Conservation (phyloP, 1,140 invertebrate genomes). For the Drosophila tsacasi region DNA sequence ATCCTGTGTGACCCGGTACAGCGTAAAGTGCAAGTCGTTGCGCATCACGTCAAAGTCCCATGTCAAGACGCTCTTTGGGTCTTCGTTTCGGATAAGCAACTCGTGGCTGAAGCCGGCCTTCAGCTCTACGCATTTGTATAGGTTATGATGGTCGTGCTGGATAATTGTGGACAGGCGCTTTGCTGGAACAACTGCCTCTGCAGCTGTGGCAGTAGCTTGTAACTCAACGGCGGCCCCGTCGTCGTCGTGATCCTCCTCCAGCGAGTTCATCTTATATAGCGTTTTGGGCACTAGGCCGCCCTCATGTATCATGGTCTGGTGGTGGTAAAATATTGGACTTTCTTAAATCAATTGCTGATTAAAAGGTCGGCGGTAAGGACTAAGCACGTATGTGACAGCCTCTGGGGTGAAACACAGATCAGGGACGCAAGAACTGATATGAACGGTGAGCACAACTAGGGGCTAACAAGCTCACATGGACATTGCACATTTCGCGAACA, state of each 20-base stretch:
- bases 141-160: conserved; percentile 86
- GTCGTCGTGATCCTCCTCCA: conserved; percentile 87
- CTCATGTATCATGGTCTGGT: conserved; percentile 92
- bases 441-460: conserved; percentile 23
- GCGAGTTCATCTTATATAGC: conserved; percentile 92
- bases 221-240: conserved; percentile 28
- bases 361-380: not conserved
- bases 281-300: conserved; percentile 96
- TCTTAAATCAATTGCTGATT: not conserved
- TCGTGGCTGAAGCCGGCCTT: conserved; percentile 91
- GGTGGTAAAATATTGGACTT: not conserved
- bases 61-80: conserved; percentile 95
- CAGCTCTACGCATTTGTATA: conserved; percentile 87
- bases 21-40: conserved; percentile 94
- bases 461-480: conserved; percentile 31
- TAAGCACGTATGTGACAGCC: conserved; percentile 16
- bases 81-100: conserved; percentile 92
- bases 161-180: conserved; percentile 56
- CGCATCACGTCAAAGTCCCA: conserved; percentile 99
- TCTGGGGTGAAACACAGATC: conserved; percentile 20
- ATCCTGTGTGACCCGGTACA: conserved; percentile 89
- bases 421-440: conserved; percentile 22
- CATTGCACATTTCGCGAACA: conserved; percentile 51
- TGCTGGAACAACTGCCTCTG: conserved; percentile 11
- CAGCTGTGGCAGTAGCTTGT: conserved; percentile 4